Base-by-base conservation (phyloP, 2,797 vertebrate genomes). In the Sebastes ruberrimus region DNA sequence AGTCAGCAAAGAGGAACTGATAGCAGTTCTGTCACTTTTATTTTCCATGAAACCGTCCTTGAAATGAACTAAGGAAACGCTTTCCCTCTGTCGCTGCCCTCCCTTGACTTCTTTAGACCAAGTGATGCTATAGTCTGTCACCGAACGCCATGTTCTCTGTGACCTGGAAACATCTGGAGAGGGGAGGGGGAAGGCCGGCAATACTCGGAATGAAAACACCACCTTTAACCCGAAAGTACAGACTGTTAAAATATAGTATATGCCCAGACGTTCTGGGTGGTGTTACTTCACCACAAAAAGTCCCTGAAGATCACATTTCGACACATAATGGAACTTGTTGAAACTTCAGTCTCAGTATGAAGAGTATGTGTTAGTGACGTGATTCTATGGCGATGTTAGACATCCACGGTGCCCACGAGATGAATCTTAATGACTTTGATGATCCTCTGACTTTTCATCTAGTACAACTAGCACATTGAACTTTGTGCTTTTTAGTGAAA, bases 111-210 rank as follows among this genome's bases (percentile, higher is more conserved):
- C 30, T 64, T 60, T 38, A 70, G 22, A 71, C 60, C 27, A 46
- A 67, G n/a, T 20, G 52, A 76, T 69, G 35, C 46, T 82, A 53
- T 32, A 55, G 60, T 81, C 75, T 76, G 79, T 33, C 83, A 73
- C 30, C 5, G 0, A 55, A 49, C 22, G 14, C 53, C 86, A 13
- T 46, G 79, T 64, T 90, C 33, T 67, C 82, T 67, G 56, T 88
- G 90, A 91, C 93, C 91, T 88, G 94, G 94, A 94, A 94, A 94
- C 94, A 94, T 93, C 92, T 94, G 93, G 59, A 83, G 69, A 66
- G 68, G 25, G 2, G 30, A n/a, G 33, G 46, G 59, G 35, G 46
- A 69, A 35, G 32, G 42, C 33, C 4, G 7, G n/a, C 2, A 11
- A 57, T 61, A 61, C 67, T 72, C 74, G 63, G 9, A 74, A 25